Percentiles rank a stretch among this genome's conserved stretches.
These are phyloP conservation scores for Sebastes baramenuke DNA, from an alignment of 2,797 vertebrate genomes.

Conservation along the genomic window DNA sequence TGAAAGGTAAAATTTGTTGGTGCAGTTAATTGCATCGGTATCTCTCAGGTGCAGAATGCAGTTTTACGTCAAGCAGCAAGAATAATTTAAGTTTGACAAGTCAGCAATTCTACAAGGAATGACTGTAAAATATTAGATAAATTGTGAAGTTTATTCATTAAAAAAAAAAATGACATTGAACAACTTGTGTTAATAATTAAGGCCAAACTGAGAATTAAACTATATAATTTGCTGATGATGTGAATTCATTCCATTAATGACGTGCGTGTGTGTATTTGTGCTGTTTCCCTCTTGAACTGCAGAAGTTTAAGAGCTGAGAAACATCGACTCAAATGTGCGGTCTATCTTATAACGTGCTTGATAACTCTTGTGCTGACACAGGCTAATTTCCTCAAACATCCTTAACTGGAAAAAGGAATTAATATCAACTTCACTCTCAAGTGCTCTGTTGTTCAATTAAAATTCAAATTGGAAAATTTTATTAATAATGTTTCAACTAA, in stretches of 20 bases:
- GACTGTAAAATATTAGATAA: conserved; percentile 40
- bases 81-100: conserved; percentile 44
- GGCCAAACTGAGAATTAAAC: conserved; percentile 50
- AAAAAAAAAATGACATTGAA: conserved; percentile 27
- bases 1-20: conserved; percentile 46
- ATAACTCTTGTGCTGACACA: conserved; percentile 74
- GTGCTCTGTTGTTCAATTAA: conserved; percentile 64
- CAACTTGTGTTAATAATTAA: conserved; percentile 46
- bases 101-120: conserved; percentile 23
- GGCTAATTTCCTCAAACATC: conserved; percentile 70
- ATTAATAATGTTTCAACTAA: conserved; percentile 58
- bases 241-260: conserved; percentile 65
- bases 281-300: conserved; percentile 46
- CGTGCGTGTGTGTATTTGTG: conserved; percentile 38
- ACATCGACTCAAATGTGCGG: conserved; percentile 28
- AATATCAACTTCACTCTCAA: conserved; percentile 55
- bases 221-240: conserved; percentile 66
- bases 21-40: conserved; percentile 58
- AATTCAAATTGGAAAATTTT: conserved; percentile 61
- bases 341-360: conserved; percentile 41
- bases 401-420: conserved; percentile 62
- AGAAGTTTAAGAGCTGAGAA: conserved; percentile 34
- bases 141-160: conserved; percentile 39
- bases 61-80: conserved; percentile 16
- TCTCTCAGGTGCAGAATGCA: conserved; percentile 50